Evolutionary conservation across 2,113 vertebrate genomes (phyloP).

Genomic region (Rhinopithecus roxellana): DNA sequence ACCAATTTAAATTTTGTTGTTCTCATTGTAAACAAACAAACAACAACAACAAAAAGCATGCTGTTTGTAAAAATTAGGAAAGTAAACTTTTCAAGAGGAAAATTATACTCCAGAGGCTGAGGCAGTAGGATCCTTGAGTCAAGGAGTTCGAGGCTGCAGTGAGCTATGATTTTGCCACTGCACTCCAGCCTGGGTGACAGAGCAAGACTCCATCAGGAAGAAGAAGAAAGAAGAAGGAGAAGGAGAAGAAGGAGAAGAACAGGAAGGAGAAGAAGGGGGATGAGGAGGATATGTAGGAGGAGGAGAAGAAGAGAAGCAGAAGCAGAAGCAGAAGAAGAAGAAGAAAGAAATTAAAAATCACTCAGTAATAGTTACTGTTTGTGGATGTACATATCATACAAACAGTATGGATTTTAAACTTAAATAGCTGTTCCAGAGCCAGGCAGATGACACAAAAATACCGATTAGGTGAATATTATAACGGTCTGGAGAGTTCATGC

Average conservation of each 20-base stretch:
- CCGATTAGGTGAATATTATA: background rate
- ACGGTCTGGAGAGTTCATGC: background rate
- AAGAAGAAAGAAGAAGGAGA: too few species aligned
- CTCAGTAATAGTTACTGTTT: background rate
- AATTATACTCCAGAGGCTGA: too few species aligned
- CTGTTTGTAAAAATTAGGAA: background rate
- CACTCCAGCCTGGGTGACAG: too few species aligned
- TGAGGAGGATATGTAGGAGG: too few species aligned
- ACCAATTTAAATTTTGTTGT: background rate
- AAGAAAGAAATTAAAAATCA: background rate
- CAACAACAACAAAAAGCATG: background rate
- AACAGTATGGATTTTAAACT: background rate
- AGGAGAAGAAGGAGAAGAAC: too few species aligned
- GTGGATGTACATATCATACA: background rate
- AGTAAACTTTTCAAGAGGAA: conserved; percentile 6
- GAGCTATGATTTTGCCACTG: too few species aligned
- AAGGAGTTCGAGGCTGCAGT: too few species aligned
- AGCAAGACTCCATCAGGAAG: too few species aligned
- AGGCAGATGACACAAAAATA: background rate
- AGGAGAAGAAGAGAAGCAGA: too few species aligned
- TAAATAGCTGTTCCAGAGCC: background rate
- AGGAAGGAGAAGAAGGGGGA: too few species aligned
- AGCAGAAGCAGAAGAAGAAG: too few species aligned
- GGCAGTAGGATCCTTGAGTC: too few species aligned
- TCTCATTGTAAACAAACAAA: background rate